Base-by-base conservation (phyloP, 1,140 invertebrate species). In the Heliconius hermathena region DNA sequence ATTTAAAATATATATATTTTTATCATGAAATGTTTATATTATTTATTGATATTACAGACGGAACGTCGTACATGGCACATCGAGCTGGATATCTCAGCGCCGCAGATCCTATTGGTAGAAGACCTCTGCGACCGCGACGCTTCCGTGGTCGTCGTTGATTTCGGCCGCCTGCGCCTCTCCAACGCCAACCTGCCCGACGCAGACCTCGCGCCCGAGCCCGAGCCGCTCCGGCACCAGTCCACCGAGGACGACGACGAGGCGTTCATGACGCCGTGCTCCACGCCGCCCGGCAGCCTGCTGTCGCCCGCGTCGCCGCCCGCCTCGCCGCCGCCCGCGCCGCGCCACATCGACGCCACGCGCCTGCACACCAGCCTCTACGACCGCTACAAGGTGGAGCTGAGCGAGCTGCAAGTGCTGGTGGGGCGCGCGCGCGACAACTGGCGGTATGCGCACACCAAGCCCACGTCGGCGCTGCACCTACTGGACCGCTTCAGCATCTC, bases 241-340 rank as follows among this genome's bases (percentile, higher is more conserved):
- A 18, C 77, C 0, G 83, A 85, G 3, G 91, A 92, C 22, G 91
- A 91, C 41, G 90, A 91, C 71, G 97, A 97, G 81, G 95, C 96
- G 85, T 99, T 98, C 91, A 96, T 98, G 89, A 99, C 98, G 6
- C 98, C 98, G 16, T 98, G 98, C 88, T 99, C 98, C 5, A 99
- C 98, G 20, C 98, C 98, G 9, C 97, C 97, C n/a, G 97, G 96
- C 18, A 97, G 97, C 86, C 85, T 92, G 84, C 90, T 90, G 83
- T 94, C 92, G 76, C 94, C 93, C 54, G 74, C 92, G 71, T 89
- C 91, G 11, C 92, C 92, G 52, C 91, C 90, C 41, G 79, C 85
- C 8, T 87, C 89, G 49, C 83, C 87, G 29, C 84, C 87, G n/a
- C 79, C 81, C 80, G 22, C 75, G 22, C 80, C 83, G 88, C 87